Evolutionary conservation across 2,113 vertebrate genomes (phyloP).

Genomic region (Ageneiosus marmoratus): DNA sequence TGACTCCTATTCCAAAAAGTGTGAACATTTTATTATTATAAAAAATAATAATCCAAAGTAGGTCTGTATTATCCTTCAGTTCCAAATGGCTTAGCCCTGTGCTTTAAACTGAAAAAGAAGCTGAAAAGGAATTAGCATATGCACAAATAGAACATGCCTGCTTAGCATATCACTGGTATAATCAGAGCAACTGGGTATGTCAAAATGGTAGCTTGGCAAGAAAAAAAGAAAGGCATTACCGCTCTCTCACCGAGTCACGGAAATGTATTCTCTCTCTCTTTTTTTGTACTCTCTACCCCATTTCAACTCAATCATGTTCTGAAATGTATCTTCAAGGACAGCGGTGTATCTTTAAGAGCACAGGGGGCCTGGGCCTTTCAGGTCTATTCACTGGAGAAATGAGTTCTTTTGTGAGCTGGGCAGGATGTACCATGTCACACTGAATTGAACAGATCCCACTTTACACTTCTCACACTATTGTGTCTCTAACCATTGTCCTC

Average conservation of each 20-base stretch:
- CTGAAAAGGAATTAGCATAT: constrained; percentile 16
- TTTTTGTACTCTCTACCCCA: constrained; percentile 16
- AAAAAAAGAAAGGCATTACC: not conserved
- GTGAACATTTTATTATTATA: not conserved
- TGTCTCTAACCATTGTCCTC: not conserved
- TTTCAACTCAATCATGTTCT: constrained; percentile 38
- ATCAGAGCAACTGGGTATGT: not conserved
- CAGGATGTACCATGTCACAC: not conserved
- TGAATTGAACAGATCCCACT: constrained; percentile 14
- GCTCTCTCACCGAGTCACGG: not conserved
- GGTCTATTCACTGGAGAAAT: constrained; percentile 12
- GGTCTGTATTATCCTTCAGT: not conserved
- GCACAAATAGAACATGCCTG: constrained; percentile 4
- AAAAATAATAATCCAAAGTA: not conserved
- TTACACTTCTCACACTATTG: not conserved
- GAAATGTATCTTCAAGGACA: constrained; percentile 31
- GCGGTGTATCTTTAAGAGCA: constrained; percentile 26
- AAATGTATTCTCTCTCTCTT: not conserved
- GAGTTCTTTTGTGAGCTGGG: not conserved
- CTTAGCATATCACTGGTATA: constrained; percentile 29
- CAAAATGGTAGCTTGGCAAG: not conserved
- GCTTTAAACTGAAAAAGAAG: not conserved
- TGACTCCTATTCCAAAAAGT: not conserved
- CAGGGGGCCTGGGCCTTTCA: not conserved
- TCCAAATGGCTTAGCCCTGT: not conserved